A percentile compares a stretch with the other conserved stretches of the same genome.
Evolutionary conservation across 2,888 invertebrate genomes (phyloP).

Genomic region (Drosophila pseudotalamancana): DNA sequence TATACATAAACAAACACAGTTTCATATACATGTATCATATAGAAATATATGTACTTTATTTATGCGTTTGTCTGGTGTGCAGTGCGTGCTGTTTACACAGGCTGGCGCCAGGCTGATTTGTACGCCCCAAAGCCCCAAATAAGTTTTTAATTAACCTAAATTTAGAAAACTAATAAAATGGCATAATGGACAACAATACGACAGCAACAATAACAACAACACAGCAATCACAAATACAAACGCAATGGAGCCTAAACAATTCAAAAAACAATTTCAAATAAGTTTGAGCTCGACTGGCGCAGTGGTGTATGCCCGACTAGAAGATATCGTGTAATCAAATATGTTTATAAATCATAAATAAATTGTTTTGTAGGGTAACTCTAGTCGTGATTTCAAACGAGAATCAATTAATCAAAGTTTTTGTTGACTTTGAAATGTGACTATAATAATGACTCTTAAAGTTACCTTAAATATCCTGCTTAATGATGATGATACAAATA

Average conservation of each 20-base stretch:
- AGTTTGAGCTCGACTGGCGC: neutral
- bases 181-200: conserved; percentile 36
- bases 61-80: neutral
- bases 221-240: conserved; percentile 6
- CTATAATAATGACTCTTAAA: too few relatives aligned
- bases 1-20: neutral
- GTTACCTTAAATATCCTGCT: too few relatives aligned
- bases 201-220: conserved; percentile 18
- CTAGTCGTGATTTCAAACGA: too few relatives aligned
- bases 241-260: conserved; percentile 53
- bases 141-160: conserved; percentile 78
- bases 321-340: neutral
- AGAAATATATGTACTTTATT: neutral
- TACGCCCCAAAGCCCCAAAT: conserved; percentile 48
- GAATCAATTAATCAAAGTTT: too few relatives aligned
- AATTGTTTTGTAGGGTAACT: neutral
- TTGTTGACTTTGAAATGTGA: too few relatives aligned
- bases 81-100: conserved; percentile 2
- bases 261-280: conserved; percentile 43
- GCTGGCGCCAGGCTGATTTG: conserved; percentile 5
- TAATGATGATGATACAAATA: too few relatives aligned
- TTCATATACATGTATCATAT: neutral
- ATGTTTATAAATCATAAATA: too few relatives aligned
- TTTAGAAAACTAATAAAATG: conserved; percentile 75
- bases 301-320: neutral